Base-by-base conservation (phyloP, 2,113 vertebrate genomes). In the Sinocyclocheilus rhinocerous region DNA sequence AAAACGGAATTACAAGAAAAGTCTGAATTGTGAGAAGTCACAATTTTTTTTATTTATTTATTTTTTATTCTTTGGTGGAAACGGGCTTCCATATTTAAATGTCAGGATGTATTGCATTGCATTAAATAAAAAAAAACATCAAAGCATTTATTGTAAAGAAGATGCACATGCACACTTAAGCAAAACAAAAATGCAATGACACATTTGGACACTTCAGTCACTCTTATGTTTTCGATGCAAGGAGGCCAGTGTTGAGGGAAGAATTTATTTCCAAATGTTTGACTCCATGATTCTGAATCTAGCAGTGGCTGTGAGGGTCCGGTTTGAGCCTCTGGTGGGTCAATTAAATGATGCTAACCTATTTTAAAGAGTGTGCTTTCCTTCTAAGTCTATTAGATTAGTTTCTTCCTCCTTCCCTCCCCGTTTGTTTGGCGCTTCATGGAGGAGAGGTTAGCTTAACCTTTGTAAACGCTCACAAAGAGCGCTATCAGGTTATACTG, bases 331-430 rank as follows among this genome's bases (percentile, higher is more conserved):
- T 67, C 24, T 73, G 78, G 26, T 70, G 84, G 90, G 83, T 91
- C 89, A 91, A 89, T 92, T 92, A 91, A 91, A 91, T 83, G 63
- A 87, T 89, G 88, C 90, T 85, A 90, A 91, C 88, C 81, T 70
- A 89, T 88, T 80, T 29, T 5, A 90, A 84, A 63, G 72, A 83
- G 78, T 84, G 26, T 13, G 72, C 87, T 90, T 84, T 91, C 87
- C 86, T 33, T 55, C 88, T 89, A 70, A 81, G 85, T 89, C 87
- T 86, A 83, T 89, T 89, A 89, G 81, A 89, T 90, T 89, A 86
- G 84, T 89, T 76, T 90, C 33, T 91, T 90, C 83, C 1, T 26
- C 13, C 61, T 81, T 33, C n/a, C 48, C 10, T 69, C 1, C 48
- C 70, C 18, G 76, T 72, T 57, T 87, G 24, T 59, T 87, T 29